Percentiles rank a stretch among this genome's conserved stretches.
These are phyloP conservation scores for Cotesia chilonis DNA, from an alignment of 1,140 invertebrate genomes.

Conservation along the genomic window DNA sequence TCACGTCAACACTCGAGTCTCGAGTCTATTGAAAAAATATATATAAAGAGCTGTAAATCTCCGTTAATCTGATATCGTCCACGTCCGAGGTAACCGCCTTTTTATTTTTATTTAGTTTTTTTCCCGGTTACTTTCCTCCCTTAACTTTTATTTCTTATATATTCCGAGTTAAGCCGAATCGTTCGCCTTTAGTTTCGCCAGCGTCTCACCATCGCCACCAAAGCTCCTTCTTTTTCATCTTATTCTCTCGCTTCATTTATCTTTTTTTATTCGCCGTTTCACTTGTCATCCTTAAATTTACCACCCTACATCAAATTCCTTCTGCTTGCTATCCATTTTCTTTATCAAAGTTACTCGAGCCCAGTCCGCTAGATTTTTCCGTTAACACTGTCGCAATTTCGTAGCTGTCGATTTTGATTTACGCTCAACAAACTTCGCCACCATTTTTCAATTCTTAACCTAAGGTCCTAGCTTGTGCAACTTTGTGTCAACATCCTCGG, in stretches of 20 bases:
- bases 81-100: constrained; percentile 25
- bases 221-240: constrained; percentile 7
- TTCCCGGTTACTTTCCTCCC: not conserved
- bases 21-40: constrained; percentile 31
- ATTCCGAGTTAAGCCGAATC: too few relatives aligned
- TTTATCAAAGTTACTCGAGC: not conserved
- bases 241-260: constrained; percentile 5
- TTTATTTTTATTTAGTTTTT: constrained; percentile 14
- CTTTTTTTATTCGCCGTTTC: constrained; percentile 1
- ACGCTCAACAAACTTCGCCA: constrained; percentile 27
- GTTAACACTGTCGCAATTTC: constrained; percentile 46
- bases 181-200: too few relatives aligned
- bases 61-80: constrained; percentile 27
- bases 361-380: not conserved
- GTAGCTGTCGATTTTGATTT: constrained; percentile 52
- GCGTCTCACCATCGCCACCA: too few relatives aligned
- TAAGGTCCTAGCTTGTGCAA: too few relatives aligned
- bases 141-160: not conserved
- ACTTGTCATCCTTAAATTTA: constrained; percentile 42
- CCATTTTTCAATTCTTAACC: too few relatives aligned
- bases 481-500: too few relatives aligned
- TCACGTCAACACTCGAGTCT: constrained; percentile 24
- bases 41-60: constrained; percentile 37
- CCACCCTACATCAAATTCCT: constrained; percentile 33
- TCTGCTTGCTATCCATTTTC: constrained; percentile 27